Percentiles rank a stretch among this genome's conserved stretches.
These are phyloP conservation scores for Ooceraea biroi DNA, from an alignment of 1,140 invertebrate species.

Conservation along the genomic window DNA sequence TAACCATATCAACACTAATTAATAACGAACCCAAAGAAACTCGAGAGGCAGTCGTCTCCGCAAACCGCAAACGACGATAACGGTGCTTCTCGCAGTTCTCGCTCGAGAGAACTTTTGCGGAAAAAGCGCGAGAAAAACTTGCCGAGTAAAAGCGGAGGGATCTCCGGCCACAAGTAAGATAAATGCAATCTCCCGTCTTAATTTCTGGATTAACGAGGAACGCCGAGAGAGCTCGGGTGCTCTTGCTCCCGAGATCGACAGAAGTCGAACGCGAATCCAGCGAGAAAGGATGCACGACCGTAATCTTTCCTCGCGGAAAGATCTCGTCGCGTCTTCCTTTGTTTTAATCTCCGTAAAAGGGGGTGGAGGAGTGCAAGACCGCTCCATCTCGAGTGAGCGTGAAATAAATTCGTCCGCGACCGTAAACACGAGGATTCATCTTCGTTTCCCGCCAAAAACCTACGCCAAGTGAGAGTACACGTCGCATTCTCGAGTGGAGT, in stretches of 20 bases:
- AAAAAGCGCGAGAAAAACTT: conserved; percentile 22
- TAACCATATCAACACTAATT: conserved; percentile 39
- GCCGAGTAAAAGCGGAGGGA: conserved; percentile 30
- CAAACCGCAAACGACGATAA: conserved; percentile 42
- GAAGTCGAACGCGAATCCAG: neutral
- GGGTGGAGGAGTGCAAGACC: too few species aligned
- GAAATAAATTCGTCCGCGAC: conserved; percentile 18
- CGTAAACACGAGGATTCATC: neutral
- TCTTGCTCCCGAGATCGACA: conserved; percentile 21
- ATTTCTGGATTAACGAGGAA: conserved; percentile 42
- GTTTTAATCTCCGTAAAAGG: conserved; percentile 27
- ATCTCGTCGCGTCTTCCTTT: neutral
- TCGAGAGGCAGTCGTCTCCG: neutral
- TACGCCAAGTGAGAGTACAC: too few species aligned
- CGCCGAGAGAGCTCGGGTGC: neutral
- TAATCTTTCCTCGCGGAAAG: neutral
- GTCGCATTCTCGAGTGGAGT: conserved; percentile 2
- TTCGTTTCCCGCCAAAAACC: conserved; percentile 17
- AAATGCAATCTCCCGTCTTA: conserved; percentile 40
- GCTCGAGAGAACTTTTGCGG: conserved; percentile 18
- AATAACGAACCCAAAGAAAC: conserved; percentile 34
- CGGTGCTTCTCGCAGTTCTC: conserved; percentile 25
- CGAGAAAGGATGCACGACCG: neutral
- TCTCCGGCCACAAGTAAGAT: conserved; percentile 33
- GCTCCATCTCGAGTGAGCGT: neutral